Evolutionary conservation across 2,888 invertebrate genomes (phyloP).

Genomic region (Aplocera efformata): DNA sequence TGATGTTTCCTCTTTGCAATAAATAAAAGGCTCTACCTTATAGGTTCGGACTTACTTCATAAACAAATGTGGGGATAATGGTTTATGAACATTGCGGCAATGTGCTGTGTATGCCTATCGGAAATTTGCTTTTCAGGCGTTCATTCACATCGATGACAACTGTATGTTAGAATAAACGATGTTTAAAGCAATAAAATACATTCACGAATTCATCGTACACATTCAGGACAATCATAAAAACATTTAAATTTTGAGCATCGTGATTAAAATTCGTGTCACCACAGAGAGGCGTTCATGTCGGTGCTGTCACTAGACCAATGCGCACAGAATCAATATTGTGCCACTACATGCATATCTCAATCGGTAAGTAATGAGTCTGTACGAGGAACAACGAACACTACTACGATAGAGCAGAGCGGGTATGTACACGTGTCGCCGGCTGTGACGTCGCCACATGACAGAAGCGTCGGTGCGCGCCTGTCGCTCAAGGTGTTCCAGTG

Average conservation of each 20-base stretch:
- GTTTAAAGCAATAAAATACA: conserved; percentile 42
- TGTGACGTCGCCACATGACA: conserved; percentile 58
- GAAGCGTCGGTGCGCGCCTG: conserved; percentile 73
- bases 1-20: conserved; percentile 16
- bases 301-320: conserved; percentile 62
- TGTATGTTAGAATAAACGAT: conserved; percentile 32
- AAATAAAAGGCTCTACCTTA: conserved; percentile 22
- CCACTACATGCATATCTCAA: conserved; percentile 67
- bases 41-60: conserved; percentile 24
- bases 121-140: conserved; percentile 35
- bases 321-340: conserved; percentile 67
- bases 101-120: conserved; percentile 19
- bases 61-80: conserved; percentile 13
- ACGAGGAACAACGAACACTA: conserved; percentile 46
- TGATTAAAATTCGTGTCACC: conserved; percentile 45
- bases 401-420: conserved; percentile 63
- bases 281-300: conserved; percentile 54
- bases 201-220: conserved; percentile 40
- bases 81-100: conserved; percentile 15
- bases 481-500: conserved; percentile 72
- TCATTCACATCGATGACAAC: conserved; percentile 43
- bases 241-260: conserved; percentile 32
- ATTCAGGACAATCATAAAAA: conserved; percentile 36
- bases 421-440: conserved; percentile 69
- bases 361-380: conserved; percentile 45